Evolutionary conservation across 2,888 invertebrate genomes (phyloP).

Genomic region (Hedya salicella): DNA sequence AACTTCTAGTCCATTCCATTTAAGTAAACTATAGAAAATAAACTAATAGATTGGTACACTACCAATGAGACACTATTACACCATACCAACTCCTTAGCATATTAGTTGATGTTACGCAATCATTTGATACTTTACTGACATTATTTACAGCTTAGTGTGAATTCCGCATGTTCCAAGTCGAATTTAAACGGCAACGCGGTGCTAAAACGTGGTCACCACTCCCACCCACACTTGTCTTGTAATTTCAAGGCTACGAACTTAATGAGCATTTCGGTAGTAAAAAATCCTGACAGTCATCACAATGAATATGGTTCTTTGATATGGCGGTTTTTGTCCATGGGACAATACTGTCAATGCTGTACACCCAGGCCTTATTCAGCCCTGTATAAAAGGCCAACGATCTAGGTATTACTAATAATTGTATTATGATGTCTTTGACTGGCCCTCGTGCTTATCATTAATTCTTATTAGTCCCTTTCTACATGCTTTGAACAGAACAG

Average conservation of each 20-base stretch:
- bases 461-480: too few relatives aligned
- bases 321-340: slow-evolving; percentile 32
- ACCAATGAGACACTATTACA: background rate
- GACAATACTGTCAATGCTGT: slow-evolving; percentile 31
- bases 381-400: slow-evolving; percentile 14
- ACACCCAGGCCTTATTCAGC: slow-evolving; percentile 22
- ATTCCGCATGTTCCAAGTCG: slow-evolving; percentile 31
- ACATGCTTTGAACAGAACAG: too few relatives aligned
- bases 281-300: slow-evolving; percentile 38
- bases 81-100: slow-evolving; percentile 1
- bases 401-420: background rate
- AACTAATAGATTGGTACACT: background rate
- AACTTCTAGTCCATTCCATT: background rate
- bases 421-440: background rate
- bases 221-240: slow-evolving; percentile 60
- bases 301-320: slow-evolving; percentile 39
- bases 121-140: slow-evolving; percentile 30
- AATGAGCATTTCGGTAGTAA: slow-evolving; percentile 52
- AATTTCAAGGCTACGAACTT: slow-evolving; percentile 68
- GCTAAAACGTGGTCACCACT: slow-evolving; percentile 63
- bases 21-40: background rate
- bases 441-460: too few relatives aligned
- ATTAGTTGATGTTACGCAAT: slow-evolving; percentile 28
- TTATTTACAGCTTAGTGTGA: slow-evolving; percentile 45
- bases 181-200: slow-evolving; percentile 52